Percentiles rank a stretch among this genome's conserved stretches.
Evolutionary conservation across 2,113 vertebrate genomes (phyloP).

Genomic region (Leptodactylus fuscus): DNA sequence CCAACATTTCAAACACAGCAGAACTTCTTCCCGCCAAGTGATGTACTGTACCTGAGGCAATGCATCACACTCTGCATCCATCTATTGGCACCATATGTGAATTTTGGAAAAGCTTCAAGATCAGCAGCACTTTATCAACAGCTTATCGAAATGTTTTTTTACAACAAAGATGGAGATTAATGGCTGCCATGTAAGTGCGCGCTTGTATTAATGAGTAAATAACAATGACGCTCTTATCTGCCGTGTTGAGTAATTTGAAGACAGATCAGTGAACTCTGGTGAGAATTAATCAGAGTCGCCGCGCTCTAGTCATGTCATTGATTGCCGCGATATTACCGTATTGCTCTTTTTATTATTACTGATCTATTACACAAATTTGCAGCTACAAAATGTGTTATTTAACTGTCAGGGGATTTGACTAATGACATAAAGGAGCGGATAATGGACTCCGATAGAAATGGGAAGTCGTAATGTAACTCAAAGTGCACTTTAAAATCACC

Average conservation of each 20-base stretch:
- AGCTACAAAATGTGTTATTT: constrained; percentile 19
- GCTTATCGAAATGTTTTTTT: constrained; percentile 35
- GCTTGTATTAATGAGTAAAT: constrained; percentile 57
- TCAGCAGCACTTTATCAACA: constrained; percentile 41
- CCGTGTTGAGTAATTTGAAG: constrained; percentile 42
- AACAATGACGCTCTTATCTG: constrained; percentile 51
- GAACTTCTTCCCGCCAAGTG: constrained; percentile 13
- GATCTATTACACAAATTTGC: constrained; percentile 28
- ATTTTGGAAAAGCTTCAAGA: constrained; percentile 38
- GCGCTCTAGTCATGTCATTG: constrained; percentile 38
- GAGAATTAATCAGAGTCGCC: constrained; percentile 36
- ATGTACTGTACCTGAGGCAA: background rate
- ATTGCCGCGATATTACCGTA: constrained; percentile 39
- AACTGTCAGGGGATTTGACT: background rate
- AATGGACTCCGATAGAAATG: background rate
- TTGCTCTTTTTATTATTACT: constrained; percentile 39
- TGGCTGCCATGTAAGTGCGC: constrained; percentile 17
- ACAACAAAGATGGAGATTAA: constrained; percentile 56
- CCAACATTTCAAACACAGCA: background rate
- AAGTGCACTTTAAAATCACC: constrained; percentile 15
- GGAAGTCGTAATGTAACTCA: background rate
- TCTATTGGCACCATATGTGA: constrained; percentile 34
- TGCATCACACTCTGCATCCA: constrained; percentile 11
- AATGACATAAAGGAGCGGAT: constrained; percentile 11
- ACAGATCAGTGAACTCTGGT: constrained; percentile 49